Conservation (phyloP, 2,797 vertebrate genomes). For the Rhincodon typus region DNA sequence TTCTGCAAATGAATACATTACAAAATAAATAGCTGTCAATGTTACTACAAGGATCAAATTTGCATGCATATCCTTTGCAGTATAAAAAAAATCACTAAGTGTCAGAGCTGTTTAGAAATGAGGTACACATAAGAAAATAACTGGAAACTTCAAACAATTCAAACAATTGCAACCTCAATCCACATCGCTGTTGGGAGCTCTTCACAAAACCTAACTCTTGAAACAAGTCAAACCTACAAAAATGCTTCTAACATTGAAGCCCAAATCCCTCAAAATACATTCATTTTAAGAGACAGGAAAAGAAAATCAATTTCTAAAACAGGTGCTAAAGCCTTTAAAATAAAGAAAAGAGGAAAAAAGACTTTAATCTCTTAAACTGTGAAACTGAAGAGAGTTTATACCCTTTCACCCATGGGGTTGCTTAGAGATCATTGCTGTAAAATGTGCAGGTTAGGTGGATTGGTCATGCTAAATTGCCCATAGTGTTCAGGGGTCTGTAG, state of each 20-base stretch:
- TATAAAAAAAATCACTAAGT: neutral
- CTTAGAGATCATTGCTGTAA: neutral
- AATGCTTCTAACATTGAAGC: neutral
- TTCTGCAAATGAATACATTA: neutral
- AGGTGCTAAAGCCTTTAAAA: neutral
- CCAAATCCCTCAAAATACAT: slow-evolving; percentile 10
- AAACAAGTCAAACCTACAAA: slow-evolving; percentile 7
- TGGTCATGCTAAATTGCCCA: too few species aligned
- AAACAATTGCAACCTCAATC: neutral
- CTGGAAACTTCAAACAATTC: neutral
- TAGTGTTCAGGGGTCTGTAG: too few species aligned
- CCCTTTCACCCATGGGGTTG: neutral
- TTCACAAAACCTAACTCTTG: neutral
- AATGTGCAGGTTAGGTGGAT: too few species aligned
- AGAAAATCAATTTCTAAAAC: neutral
- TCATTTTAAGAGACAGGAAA: neutral
- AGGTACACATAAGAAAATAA: neutral
- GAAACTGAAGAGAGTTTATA: slow-evolving; percentile 5
- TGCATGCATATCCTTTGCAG: neutral
- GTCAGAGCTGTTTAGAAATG: neutral
- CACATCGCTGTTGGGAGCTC: neutral
- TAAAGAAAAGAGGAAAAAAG: slow-evolving; percentile 4
- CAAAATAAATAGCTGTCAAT: neutral
- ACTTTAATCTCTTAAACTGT: neutral
- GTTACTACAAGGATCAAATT: neutral